Base-by-base conservation (phyloP, 2,888 invertebrate species). In the Mystacides longicornis region DNA sequence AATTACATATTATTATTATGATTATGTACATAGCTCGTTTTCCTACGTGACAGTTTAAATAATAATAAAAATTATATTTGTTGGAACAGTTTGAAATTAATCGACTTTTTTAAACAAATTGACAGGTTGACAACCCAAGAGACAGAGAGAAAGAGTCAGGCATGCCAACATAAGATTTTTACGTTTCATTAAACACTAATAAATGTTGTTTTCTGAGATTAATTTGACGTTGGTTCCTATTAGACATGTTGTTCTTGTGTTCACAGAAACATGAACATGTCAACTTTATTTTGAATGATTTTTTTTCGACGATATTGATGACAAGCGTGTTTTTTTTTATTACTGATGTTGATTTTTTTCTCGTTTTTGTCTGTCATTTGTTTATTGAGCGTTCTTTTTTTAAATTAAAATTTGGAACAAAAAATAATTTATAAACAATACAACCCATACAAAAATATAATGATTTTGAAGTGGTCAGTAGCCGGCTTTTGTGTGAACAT, bases 21-120 rank as follows among this genome's bases (percentile, higher is more conserved):
- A 37, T 37, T 37, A 4, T 37, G 7, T 14, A 3, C 16, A 7
- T n/a, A n/a, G n/a, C 37, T 3, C 14, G 14, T 11, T 27, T 27
- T 27, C 27, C 5, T 11, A 27, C 27, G 7, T 11, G 27, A 27
- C 27, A 27, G 5, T 27, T 11, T 11, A 27, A 27, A 27, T 5
- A 27, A 27, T 27, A 27, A 27, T 27, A 27, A n/a, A n/a, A n/a
- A n/a, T n/a, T n/a, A n/a, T n/a, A n/a, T n/a, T n/a, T n/a, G n/a
- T 27, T 27, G 11, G 7, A 27, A 5, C 27, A 11, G 37, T 37
- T 37, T 46, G 14, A 48, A 54, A 59, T 59, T 52, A 55, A 59
- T 59, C 57, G 57, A 60, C 50, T 46, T 53, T 37, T 57, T 49
- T 53, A 45, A 33, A 18, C 42, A 55, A 60, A 50, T 51, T 37